Evolutionary conservation across 1,140 invertebrate genomes (phyloP), one percentile per base, ranked within the genome.

Genomic region (Drosophila arawakana): DNA sequence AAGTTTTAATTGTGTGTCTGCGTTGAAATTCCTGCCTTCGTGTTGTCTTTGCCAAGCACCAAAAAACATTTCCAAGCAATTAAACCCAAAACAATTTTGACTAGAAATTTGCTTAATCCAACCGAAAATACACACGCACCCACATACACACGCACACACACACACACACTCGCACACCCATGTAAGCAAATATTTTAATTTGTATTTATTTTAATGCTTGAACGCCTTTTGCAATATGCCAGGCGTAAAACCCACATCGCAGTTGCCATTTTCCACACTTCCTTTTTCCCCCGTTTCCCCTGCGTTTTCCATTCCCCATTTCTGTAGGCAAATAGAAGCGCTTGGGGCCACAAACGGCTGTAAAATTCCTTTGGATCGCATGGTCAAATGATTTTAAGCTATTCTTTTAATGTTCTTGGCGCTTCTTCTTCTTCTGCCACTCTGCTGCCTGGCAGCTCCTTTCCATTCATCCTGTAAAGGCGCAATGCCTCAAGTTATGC

Each of bases 191-290:
- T 89, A 88, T 86, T 89, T 86, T 83, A 86, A 86, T 86, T 86
- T 86, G 80, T 89, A 88, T 86, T 86, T 89, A 89, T 83, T 86
- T 86, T 89, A 86, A 86, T 86, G 83, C 80, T 83, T 58, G 76
- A 89, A 86, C 83, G 84, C 83, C 59, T 78, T 60, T 62, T 49
- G 55, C 71, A 60, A 43, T 58, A 49, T 41, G 69, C 57, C 43
- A 67, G 62, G 70, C 63, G 57, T 57, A 62, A 62, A 78, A 73
- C 58, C 83, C 83, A 82, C 83, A 79, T 78, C 69, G 7, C 35
- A 46, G 30, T 37, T 41, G 30, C 25, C 2, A 37, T 15, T 37
- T 13, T 9, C 35, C 46, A 30, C 35, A 41, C 11, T 57, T 57
- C 21, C 44, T 58, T 67, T 47, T 8, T 10, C 25, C 25, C 39